phyloP scores from a whole-genome alignment of 2,888 invertebrate genomes.

The Himalopsyche kuldschensis region DNA sequence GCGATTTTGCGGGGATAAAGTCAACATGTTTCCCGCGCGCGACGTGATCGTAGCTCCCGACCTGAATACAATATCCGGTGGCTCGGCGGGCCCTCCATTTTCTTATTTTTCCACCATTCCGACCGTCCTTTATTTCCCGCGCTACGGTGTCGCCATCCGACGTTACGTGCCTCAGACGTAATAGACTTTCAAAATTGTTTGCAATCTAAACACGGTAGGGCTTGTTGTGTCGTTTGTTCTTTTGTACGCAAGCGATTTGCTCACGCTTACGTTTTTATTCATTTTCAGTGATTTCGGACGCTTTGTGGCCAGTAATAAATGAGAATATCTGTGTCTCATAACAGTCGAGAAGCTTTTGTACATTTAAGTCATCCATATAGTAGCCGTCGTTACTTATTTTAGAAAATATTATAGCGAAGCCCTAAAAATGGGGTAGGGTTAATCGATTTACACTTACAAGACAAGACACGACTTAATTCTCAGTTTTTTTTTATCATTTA shows the following conservation, averaged over 20 bases:
- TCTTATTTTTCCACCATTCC: background rate
- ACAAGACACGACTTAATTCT: too few species aligned
- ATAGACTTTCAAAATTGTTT: background rate
- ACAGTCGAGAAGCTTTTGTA: too few species aligned
- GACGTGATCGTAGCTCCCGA: background rate
- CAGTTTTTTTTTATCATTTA: too few species aligned
- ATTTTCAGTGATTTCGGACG: too few species aligned
- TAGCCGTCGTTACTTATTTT: too few species aligned
- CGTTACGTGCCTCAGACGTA: background rate
- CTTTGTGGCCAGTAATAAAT: too few species aligned
- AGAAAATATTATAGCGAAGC: too few species aligned
- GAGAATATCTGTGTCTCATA: too few species aligned
- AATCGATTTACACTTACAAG: too few species aligned
- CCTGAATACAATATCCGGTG: constrained; percentile 27
- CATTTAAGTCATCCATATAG: too few species aligned
- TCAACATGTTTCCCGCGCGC: constrained; percentile 24
- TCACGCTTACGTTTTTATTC: too few species aligned
- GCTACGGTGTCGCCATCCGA: background rate
- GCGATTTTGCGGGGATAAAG: constrained; percentile 27
- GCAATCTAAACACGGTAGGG: background rate
- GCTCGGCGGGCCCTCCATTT: background rate
- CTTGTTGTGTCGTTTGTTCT: background rate
- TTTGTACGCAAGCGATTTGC: background rate
- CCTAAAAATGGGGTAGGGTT: too few species aligned
- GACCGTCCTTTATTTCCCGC: background rate